Conservation (phyloP, 30 jellyfish, hydroid and myxozoan genomes). For the Cassiopea andromeda region DNA sequence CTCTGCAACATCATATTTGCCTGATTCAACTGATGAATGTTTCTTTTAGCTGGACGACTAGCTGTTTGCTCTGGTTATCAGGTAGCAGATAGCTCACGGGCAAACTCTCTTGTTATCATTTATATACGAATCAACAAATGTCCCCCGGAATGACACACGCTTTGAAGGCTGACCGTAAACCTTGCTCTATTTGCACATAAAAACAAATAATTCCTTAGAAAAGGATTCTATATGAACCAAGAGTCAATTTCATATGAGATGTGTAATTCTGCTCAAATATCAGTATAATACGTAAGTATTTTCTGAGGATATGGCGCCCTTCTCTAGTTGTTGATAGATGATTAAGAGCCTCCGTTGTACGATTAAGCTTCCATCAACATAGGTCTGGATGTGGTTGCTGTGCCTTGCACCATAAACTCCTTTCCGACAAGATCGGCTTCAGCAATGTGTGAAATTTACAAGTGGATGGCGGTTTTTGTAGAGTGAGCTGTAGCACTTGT, state of each 20-base stretch:
- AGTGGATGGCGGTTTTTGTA: conserved; percentile 1
- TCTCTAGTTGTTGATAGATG: conserved; percentile 22
- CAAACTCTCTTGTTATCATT: conserved; percentile 10
- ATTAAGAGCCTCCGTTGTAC: conserved; percentile 51
- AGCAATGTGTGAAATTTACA: conserved; percentile 24
- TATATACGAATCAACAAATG: neutral
- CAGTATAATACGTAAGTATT: conserved; percentile 27
- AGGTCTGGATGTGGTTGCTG: conserved; percentile 60
- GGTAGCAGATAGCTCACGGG: neutral
- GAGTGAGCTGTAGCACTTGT: neutral
- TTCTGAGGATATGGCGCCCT: conserved; percentile 49
- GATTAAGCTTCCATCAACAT: conserved; percentile 67
- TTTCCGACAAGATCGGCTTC: conserved; percentile 6
- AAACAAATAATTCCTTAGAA: conserved; percentile 29
- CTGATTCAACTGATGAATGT: neutral
- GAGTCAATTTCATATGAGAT: conserved; percentile 44
- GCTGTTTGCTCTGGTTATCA: neutral
- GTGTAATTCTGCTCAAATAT: conserved; percentile 44
- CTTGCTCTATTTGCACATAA: conserved; percentile 26
- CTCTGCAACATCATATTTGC: neutral
- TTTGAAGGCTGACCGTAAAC: conserved; percentile 32
- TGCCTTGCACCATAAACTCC: neutral
- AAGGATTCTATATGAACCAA: conserved; percentile 24
- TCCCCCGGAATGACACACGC: conserved; percentile 28
- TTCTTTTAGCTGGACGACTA: neutral